Conservation (phyloP, 2,113 vertebrate genomes). For the Mustela lutreola region DNA sequence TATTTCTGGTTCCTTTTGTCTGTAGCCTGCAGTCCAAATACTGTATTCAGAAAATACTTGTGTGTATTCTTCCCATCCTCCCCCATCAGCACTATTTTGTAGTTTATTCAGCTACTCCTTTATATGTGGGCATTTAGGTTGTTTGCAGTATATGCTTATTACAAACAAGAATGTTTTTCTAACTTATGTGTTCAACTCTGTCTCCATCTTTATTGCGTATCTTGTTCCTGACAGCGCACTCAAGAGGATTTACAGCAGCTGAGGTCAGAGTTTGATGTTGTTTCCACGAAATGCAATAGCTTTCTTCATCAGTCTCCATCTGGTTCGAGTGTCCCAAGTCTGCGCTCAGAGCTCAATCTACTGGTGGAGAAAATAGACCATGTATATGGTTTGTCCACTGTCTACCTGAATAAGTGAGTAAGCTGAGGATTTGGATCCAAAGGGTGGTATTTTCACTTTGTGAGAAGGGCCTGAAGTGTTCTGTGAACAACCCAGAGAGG, state of each 20-base stretch:
- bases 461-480: background rate
- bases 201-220: slow-evolving; percentile 27
- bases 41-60: slow-evolving; percentile 13
- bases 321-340: slow-evolving; percentile 89
- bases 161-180: background rate
- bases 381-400: slow-evolving; percentile 91
- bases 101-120: background rate
- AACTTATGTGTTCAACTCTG: background rate
- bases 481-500: slow-evolving; percentile 16
- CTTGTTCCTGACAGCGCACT: slow-evolving; percentile 84
- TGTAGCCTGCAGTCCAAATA: background rate
- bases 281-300: slow-evolving; percentile 91
- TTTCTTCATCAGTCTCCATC: slow-evolving; percentile 95
- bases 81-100: background rate
- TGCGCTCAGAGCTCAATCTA: slow-evolving; percentile 93
- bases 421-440: background rate
- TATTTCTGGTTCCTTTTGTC: slow-evolving; percentile 15
- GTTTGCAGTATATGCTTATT: slow-evolving; percentile 22
- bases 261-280: slow-evolving; percentile 88
- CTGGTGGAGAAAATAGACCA: slow-evolving; percentile 93
- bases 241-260: slow-evolving; percentile 91
- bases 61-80: background rate
- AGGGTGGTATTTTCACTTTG: background rate
- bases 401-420: slow-evolving; percentile 96
- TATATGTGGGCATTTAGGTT: background rate